phyloP scores from a whole-genome alignment of 2,113 vertebrate species.

The Uria lomvia region DNA sequence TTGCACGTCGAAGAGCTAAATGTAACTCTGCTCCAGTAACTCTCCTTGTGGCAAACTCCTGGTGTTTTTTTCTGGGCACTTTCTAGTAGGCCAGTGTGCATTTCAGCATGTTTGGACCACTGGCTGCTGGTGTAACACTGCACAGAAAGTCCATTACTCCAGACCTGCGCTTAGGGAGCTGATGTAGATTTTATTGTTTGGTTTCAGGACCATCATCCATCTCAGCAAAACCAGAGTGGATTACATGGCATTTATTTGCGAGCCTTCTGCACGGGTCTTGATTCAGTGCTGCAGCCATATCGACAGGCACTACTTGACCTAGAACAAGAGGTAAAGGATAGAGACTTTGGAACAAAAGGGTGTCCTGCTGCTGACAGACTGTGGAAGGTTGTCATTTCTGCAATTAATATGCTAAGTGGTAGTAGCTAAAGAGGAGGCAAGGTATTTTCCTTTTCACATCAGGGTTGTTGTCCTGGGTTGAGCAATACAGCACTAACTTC shows the following conservation, averaged over 20 bases:
- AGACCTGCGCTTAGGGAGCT: neutral
- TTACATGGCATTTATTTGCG: slow-evolving; percentile 92
- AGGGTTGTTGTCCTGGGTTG: neutral
- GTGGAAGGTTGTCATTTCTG: neutral
- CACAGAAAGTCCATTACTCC: neutral
- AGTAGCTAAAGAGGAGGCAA: neutral
- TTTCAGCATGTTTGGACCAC: neutral
- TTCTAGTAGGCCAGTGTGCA: neutral
- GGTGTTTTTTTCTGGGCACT: neutral
- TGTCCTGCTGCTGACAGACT: neutral
- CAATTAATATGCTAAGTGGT: neutral
- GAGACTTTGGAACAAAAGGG: neutral
- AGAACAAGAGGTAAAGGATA: slow-evolving; percentile 88
- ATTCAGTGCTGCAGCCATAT: slow-evolving; percentile 93
- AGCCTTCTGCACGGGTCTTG: slow-evolving; percentile 94
- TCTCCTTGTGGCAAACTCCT: neutral
- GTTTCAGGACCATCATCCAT: slow-evolving; percentile 85
- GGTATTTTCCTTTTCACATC: neutral
- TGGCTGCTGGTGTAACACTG: neutral
- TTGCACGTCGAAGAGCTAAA: neutral
- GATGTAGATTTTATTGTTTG: neutral
- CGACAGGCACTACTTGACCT: slow-evolving; percentile 92
- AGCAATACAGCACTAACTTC: too few species aligned
- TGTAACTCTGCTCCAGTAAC: neutral
- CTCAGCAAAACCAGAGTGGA: slow-evolving; percentile 82